Evolutionary conservation across 2,797 vertebrate species (phyloP), one percentile per base, ranked within the genome.

Genomic region (Antennarius maculatus): DNA sequence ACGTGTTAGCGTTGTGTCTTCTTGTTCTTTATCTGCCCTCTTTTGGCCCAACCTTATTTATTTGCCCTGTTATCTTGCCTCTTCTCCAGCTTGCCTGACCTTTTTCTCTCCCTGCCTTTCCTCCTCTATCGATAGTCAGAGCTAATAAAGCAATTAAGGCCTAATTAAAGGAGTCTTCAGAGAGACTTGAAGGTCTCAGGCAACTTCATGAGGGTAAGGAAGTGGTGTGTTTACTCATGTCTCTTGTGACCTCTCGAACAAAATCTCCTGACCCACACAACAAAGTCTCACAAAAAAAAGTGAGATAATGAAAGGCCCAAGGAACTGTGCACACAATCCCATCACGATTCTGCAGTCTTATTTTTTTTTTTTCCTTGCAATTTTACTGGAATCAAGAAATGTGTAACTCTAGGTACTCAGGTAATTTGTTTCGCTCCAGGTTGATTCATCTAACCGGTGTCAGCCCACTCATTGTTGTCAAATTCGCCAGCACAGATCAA

Each of bases 131-230:
- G 78, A 93, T 88, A 88, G 81, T 72, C 66, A 61, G 50, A 80
- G 87, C 89, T 92, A 92, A 94, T 92, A 91, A 92, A 90, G 85
- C 90, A 92, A 93, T 93, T 93, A 92, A 86, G 76, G 81, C 66
- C 86, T 92, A 90, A 93, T 93, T 92, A 91, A 91, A 91, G 80
- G 82, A 89, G 83, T 88, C 89, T 90, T 89, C 80, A 69, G 84
- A 88, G 88, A 86, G 76, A 86, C 51, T 23, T 61, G 61, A 70
- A 88, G 76, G 87, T 85, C 86, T 86, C 47, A 37, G 81, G 73
- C 75, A 85, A 76, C 81, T 79, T 84, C 83, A 69, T 50, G 73
- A 80, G 64, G 60, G 70, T 71, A 60, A 77, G 69, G 59, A 29
- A 78, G 71, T n/a, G 14, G 2, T 57, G 61, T 77, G 74, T 88